A percentile compares a stretch with the other conserved stretches of the same genome.
Conservation (phyloP, 1,140 invertebrate genomes). For the Pseudomyrmex sp. region DNA sequence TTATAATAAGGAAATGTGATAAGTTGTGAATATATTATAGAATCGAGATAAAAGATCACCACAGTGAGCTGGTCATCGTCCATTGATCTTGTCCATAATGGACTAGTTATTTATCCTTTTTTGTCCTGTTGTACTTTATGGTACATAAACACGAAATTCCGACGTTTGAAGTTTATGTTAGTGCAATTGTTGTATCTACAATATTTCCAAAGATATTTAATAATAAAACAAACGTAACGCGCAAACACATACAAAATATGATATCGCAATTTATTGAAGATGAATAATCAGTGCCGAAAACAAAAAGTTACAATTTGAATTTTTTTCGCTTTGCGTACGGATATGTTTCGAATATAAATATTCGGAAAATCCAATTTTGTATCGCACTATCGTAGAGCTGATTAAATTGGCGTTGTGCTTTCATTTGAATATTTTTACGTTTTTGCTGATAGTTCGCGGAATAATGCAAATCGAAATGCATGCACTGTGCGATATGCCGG, state of each 20-base stretch:
- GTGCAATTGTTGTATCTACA: background rate
- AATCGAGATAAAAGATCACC: no score
- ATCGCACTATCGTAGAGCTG: conserved; percentile 3
- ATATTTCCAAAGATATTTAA: background rate
- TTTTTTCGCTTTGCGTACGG: no score
- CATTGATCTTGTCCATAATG: no score
- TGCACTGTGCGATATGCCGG: background rate
- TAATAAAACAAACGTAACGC: background rate
- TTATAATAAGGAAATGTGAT: no score
- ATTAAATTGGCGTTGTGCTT: conserved; percentile 11
- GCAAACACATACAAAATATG: background rate
- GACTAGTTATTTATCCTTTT: no score
- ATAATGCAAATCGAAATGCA: background rate
- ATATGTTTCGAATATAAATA: background rate
- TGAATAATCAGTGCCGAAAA: conserved; percentile 8
- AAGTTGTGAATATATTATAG: no score
- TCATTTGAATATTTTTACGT: conserved; percentile 15
- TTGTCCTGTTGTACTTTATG: no score
- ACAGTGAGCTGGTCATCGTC: no score
- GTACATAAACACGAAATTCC: no score
- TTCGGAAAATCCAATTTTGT: background rate
- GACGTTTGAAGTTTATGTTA: no score
- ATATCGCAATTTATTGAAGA: conserved; percentile 8
- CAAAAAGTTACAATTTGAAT: background rate
- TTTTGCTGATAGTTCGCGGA: background rate